phyloP scores from a whole-genome alignment of 1,140 invertebrate genomes.

The Aphelinus atriplicis region DNA sequence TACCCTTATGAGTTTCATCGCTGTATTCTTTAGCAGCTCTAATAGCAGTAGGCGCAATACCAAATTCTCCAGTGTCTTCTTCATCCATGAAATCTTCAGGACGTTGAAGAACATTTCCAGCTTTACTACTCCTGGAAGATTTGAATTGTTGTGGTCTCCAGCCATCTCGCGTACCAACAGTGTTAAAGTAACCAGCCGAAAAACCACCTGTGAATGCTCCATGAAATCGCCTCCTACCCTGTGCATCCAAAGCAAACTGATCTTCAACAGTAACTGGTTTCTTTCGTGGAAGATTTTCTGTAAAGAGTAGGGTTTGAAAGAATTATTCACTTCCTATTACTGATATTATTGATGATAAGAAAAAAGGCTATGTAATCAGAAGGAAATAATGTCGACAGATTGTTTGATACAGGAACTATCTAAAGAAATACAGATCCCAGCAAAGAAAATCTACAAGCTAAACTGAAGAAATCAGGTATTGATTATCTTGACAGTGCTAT shows the following conservation, averaged over 20 bases:
- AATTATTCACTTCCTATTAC: not conserved
- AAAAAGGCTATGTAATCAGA: too few species aligned
- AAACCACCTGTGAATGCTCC: conserved; percentile 99
- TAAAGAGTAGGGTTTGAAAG: conserved; percentile 18
- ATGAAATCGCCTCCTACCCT: conserved; percentile 93
- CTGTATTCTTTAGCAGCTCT: conserved; percentile 81
- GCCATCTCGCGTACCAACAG: conserved; percentile 95
- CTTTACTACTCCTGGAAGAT: conserved; percentile 83
- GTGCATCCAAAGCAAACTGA: conserved; percentile 89
- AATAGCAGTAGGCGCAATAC: conserved; percentile 90
- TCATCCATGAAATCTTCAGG: conserved; percentile 99
- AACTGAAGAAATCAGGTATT: too few species aligned
- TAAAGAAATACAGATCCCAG: too few species aligned
- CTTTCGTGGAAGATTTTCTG: conserved; percentile 82
- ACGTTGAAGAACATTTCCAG: conserved; percentile 66
- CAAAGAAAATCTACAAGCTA: too few species aligned
- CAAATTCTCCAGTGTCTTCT: conserved; percentile 94
- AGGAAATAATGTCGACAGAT: too few species aligned
- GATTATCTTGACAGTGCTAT: too few species aligned
- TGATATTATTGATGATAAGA: not conserved
- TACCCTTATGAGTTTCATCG: conserved; percentile 63
- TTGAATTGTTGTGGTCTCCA: conserved; percentile 93
- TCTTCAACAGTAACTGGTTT: conserved; percentile 87
- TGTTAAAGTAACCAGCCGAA: conserved; percentile 97
- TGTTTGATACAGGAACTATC: too few species aligned